Percentiles rank a stretch among this genome's conserved stretches.
Evolutionary conservation across 2,797 vertebrate species (phyloP).

Genomic region (Caiman crocodilus): DNA sequence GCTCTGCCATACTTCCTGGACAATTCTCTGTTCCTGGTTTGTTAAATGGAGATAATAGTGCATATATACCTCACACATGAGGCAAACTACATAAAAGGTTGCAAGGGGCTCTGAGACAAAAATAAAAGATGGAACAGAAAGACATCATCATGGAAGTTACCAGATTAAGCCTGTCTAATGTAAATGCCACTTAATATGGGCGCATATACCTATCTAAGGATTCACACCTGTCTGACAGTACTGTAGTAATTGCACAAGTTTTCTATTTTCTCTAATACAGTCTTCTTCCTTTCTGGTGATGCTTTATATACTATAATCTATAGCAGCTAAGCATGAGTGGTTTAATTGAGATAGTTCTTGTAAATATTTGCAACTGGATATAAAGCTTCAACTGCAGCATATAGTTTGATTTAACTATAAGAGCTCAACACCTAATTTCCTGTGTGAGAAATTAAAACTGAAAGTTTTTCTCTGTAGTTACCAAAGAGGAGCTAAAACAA

Average conservation of each 20-base stretch:
- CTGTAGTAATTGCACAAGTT: not conserved
- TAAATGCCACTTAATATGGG: accelerated
- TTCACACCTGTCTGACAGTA: not conserved
- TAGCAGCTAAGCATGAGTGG: too few species aligned
- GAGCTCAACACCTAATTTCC: too few species aligned
- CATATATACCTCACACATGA: not conserved
- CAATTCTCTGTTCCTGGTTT: not conserved
- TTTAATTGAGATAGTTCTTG: too few species aligned
- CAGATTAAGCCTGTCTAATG: not conserved
- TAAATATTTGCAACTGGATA: too few species aligned
- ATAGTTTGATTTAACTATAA: too few species aligned
- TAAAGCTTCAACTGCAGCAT: too few species aligned
- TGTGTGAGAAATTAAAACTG: accelerated
- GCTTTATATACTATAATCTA: too few species aligned
- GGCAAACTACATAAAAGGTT: not conserved
- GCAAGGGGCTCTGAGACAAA: not conserved
- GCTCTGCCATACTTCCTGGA: not conserved
- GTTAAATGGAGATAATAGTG: not conserved
- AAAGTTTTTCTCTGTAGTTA: not conserved
- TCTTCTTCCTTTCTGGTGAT: too few species aligned
- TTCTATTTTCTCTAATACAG: too few species aligned
- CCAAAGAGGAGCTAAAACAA: not conserved
- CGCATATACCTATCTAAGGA: accelerated
- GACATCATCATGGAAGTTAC: not conserved
- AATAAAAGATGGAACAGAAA: not conserved